phyloP scores from a whole-genome alignment of 2,113 vertebrate species.

The Crotalus horridus region DNA sequence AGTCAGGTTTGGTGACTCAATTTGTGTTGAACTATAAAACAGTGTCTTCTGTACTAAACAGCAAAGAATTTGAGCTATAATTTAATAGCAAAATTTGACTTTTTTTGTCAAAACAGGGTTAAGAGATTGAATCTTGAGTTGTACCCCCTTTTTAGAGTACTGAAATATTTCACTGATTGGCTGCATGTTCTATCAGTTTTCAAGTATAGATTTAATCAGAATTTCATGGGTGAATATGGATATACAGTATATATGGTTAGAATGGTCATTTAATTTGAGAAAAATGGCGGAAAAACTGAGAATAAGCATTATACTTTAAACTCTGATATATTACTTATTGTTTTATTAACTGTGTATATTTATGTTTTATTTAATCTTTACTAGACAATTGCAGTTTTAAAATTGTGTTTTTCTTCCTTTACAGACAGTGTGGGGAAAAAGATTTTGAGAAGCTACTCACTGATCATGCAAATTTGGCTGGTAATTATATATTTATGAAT shows the following conservation, averaged over 20 bases:
- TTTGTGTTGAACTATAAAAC: not conserved
- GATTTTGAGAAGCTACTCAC: constrained; percentile 84
- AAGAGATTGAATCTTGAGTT: not conserved
- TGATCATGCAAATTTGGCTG: constrained; percentile 79
- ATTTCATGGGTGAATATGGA: not conserved
- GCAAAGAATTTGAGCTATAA: not conserved
- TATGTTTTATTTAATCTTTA: not conserved
- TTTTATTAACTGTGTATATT: constrained; percentile 7
- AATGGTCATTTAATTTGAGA: not conserved
- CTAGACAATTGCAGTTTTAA: constrained; percentile 53
- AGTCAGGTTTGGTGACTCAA: not conserved
- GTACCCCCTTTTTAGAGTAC: not conserved
- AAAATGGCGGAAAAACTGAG: not conserved
- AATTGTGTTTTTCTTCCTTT: constrained; percentile 43
- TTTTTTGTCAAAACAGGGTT: not conserved
- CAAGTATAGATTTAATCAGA: not conserved
- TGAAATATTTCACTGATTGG: not conserved
- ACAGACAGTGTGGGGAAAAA: constrained; percentile 70
- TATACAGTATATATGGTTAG: too few relatives aligned
- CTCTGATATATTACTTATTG: constrained; percentile 8
- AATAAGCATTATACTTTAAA: not conserved
- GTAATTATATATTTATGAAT: constrained; percentile 66
- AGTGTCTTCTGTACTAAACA: not conserved
- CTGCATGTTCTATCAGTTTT: not conserved
- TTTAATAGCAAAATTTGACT: not conserved